Evolutionary conservation across 2,113 vertebrate species (phyloP).

Genomic region (Microtus ochrogaster): DNA sequence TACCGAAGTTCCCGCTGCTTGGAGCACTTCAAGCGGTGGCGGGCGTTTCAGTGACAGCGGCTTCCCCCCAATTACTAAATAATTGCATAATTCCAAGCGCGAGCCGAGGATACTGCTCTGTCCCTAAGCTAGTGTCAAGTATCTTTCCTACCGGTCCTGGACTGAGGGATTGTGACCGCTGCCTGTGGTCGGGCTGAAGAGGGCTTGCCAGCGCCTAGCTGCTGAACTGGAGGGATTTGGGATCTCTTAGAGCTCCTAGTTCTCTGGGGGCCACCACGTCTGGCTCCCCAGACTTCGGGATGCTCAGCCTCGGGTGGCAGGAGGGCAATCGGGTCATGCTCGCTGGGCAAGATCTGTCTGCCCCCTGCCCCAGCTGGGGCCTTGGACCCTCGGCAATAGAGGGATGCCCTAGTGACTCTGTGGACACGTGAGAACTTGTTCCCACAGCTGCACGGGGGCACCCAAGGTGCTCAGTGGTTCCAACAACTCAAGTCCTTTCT

Average conservation of each 20-base stretch:
- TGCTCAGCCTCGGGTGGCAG: neutral
- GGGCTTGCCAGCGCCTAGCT: neutral
- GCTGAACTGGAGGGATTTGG: neutral
- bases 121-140: neutral
- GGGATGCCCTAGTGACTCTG: neutral
- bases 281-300: neutral
- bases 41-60: neutral
- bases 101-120: neutral
- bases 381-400: neutral
- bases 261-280: neutral
- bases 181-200: neutral
- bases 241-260: neutral
- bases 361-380: neutral
- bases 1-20: constrained; percentile 12
- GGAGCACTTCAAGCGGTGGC: constrained; percentile 70
- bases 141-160: neutral
- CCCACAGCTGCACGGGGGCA: neutral
- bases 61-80: constrained; percentile 30
- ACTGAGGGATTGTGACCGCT: neutral
- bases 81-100: constrained; percentile 12
- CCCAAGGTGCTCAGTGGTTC: neutral
- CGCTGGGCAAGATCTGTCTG: neutral
- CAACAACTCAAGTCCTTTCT: neutral
- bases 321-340: neutral
- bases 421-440: neutral